Conservation (phyloP, 1,140 invertebrate genomes). For the Papilio aristodemus region DNA sequence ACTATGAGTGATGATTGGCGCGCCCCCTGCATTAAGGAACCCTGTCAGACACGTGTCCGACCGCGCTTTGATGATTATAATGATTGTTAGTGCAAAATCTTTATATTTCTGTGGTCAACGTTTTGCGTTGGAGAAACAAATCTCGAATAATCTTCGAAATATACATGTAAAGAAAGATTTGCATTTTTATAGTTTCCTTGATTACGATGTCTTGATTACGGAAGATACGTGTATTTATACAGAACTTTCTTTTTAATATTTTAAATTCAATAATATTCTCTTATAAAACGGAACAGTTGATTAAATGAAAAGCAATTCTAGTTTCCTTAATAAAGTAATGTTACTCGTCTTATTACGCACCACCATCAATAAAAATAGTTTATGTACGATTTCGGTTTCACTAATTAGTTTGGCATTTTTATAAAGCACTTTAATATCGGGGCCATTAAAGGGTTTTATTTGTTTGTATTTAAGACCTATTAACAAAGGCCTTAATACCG, state of each 20-base stretch:
- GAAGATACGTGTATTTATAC: too few species aligned
- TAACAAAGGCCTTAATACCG: conserved; percentile 18
- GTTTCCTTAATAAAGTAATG: neutral
- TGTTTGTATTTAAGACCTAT: conserved; percentile 33
- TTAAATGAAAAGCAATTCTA: neutral
- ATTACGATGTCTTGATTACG: too few species aligned
- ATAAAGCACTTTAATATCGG: conserved; percentile 24
- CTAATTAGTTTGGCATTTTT: conserved; percentile 32
- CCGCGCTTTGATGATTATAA: conserved; percentile 49
- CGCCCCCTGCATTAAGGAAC: conserved; percentile 55
- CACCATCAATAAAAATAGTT: conserved; percentile 34
- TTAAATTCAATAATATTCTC: too few species aligned
- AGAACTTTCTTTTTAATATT: too few species aligned
- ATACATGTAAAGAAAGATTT: neutral
- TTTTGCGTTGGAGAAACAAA: neutral
- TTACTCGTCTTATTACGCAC: conserved; percentile 19
- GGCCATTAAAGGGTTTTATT: conserved; percentile 28
- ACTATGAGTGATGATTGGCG: conserved; percentile 69
- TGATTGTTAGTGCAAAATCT: conserved; percentile 28
- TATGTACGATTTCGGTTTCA: conserved; percentile 31
- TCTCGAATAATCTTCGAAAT: neutral
- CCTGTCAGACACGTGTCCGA: conserved; percentile 52
- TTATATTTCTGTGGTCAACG: conserved; percentile 6
- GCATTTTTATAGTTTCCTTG: too few species aligned
- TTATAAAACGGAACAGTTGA: neutral